Evolutionary conservation across 2,888 invertebrate genomes (phyloP).

Genomic region (Dorcus hopei): DNA sequence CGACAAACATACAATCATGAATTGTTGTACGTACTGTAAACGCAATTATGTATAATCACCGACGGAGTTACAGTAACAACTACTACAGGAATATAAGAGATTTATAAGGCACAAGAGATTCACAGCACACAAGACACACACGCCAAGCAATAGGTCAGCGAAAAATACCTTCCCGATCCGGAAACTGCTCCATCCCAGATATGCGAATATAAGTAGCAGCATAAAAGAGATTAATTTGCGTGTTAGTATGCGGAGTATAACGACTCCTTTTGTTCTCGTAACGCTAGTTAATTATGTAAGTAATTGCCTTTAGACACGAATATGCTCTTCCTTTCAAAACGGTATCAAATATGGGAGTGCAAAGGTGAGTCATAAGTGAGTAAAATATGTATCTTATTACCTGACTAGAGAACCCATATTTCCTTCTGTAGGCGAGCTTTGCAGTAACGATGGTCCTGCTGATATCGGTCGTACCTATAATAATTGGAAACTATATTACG

Average conservation of each 20-base stretch:
- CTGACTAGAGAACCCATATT: slow-evolving; percentile 57
- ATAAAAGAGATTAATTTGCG: slow-evolving; percentile 25
- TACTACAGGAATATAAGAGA: slow-evolving; percentile 54
- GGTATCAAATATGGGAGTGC: no score
- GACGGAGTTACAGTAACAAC: slow-evolving; percentile 26
- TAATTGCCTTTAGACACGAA: no score
- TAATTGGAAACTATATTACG: background rate
- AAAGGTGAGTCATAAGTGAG: no score
- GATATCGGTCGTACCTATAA: slow-evolving; percentile 58
- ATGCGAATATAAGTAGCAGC: slow-evolving; percentile 36
- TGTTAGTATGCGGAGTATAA: slow-evolving; percentile 20
- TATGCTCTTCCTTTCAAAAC: no score
- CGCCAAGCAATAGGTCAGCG: slow-evolving; percentile 67
- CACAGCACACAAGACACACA: slow-evolving; percentile 63
- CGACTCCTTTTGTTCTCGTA: no score
- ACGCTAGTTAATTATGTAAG: no score
- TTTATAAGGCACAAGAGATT: slow-evolving; percentile 64
- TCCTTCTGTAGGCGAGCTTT: slow-evolving; percentile 54
- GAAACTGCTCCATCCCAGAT: slow-evolving; percentile 52
- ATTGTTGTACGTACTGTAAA: no score
- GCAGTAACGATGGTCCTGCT: slow-evolving; percentile 56
- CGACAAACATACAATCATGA: no score
- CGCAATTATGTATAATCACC: slow-evolving; percentile 11
- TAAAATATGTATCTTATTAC: slow-evolving; percentile 37
- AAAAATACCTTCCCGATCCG: slow-evolving; percentile 81